Percentiles rank a stretch among this genome's conserved stretches.
Conservation (phyloP, 1,140 invertebrate species). For the Drosophila jambulina region DNA sequence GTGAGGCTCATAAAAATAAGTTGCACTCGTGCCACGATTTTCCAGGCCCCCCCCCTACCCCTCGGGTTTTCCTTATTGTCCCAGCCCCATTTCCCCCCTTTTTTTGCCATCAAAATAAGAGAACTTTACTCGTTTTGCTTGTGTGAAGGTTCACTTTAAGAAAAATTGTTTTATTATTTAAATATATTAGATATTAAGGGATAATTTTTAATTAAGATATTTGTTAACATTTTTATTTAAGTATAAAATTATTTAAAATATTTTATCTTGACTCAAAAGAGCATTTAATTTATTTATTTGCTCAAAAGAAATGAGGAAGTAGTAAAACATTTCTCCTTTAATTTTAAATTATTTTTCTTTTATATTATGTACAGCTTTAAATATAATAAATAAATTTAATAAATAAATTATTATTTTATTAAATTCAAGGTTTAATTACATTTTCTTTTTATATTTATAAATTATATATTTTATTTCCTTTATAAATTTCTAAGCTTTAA, state of each 20-base stretch:
- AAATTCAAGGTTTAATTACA: not conserved
- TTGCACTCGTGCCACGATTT: constrained; percentile 80
- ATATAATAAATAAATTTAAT: not conserved
- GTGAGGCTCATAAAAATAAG: constrained; percentile 80
- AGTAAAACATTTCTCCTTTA: no score
- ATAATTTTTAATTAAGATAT: rapidly evolving
- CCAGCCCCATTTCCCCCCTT: constrained; percentile 21
- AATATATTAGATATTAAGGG: not conserved
- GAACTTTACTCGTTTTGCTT: constrained; percentile 61
- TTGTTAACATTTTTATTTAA: not conserved
- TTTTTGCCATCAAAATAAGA: constrained; percentile 65
- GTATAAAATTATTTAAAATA: not conserved
- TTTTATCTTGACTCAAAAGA: not conserved
- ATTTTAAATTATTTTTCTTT: no score
- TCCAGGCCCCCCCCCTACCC: constrained; percentile 20
- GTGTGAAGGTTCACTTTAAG: constrained; percentile 50
- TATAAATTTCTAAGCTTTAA: no score
- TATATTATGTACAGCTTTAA: no score
- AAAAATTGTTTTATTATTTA: not conserved
- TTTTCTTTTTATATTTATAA: not conserved
- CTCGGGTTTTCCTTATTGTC: constrained; percentile 1
- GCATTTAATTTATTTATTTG: not conserved
- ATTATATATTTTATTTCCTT: no score
- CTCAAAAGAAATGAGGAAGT: not conserved
- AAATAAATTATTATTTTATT: no score